These are phyloP conservation scores for Alcedo atthis DNA, from an alignment of 2,797 vertebrate species.

Conservation along the genomic window DNA sequence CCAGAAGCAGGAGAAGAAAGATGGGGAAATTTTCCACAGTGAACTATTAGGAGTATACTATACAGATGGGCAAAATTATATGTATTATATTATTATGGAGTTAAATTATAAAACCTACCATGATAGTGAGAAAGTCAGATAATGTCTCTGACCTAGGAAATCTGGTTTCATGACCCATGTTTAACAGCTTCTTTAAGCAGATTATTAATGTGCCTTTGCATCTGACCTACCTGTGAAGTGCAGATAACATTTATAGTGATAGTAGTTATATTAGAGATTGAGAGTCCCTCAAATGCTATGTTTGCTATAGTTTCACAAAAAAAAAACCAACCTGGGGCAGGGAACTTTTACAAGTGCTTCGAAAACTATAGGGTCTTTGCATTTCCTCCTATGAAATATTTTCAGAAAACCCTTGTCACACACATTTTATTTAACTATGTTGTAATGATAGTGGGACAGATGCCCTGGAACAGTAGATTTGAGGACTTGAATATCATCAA, in stretches of 20 bases:
- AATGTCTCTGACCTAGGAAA: neutral
- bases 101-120: neutral
- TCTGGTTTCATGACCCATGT: neutral
- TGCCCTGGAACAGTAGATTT: neutral
- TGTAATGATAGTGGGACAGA: neutral
- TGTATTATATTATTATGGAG: neutral
- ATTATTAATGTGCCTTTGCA: neutral
- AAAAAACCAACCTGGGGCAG: neutral
- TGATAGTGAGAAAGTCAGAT: neutral
- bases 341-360: neutral
- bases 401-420: neutral
- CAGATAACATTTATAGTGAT: neutral
- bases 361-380: neutral
- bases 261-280: neutral
- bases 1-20: neutral
- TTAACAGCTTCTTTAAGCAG: neutral
- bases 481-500: neutral
- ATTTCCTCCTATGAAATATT: neutral
- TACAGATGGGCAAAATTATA: neutral
- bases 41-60: neutral
- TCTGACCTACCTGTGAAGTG: neutral
- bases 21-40: neutral
- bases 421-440: neutral
- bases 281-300: neutral
- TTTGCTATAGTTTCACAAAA: neutral